A percentile compares a stretch with the other conserved stretches of the same genome.
These are phyloP conservation scores for Lottia gigantea DNA, from an alignment of 2,888 invertebrate genomes.

Conservation along the genomic window DNA sequence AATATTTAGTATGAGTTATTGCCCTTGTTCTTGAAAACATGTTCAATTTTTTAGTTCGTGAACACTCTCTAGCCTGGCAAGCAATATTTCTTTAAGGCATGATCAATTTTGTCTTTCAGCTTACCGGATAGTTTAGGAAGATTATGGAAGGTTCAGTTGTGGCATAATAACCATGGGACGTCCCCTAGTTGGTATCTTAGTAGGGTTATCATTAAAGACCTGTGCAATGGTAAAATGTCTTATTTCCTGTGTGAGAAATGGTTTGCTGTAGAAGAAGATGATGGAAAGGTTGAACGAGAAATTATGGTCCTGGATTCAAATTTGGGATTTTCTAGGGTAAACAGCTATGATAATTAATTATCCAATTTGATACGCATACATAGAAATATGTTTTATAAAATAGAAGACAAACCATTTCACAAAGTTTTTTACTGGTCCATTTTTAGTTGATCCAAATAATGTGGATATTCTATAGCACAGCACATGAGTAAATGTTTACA, in stretches of 20 bases:
- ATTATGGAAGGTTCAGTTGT: slow-evolving; percentile 67
- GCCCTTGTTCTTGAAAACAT: no score
- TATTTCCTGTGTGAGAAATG: slow-evolving; percentile 67
- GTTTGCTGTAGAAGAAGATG: slow-evolving; percentile 68
- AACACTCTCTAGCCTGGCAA: no score
- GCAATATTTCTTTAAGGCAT: no score
- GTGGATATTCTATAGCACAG: no score
- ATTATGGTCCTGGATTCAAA: slow-evolving; percentile 58
- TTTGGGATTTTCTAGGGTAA: slow-evolving; percentile 60
- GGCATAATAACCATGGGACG: slow-evolving; percentile 68
- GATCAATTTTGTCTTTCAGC: slow-evolving; percentile 52
- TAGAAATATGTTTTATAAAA: no score
- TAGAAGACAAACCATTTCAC: no score
- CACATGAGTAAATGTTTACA: no score
- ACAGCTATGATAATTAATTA: not conserved
- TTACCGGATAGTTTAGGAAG: slow-evolving; percentile 64
- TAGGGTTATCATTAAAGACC: slow-evolving; percentile 64
- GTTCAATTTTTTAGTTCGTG: no score
- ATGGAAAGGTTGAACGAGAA: slow-evolving; percentile 68
- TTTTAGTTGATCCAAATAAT: no score
- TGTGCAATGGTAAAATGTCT: slow-evolving; percentile 53
- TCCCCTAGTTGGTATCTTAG: slow-evolving; percentile 68
- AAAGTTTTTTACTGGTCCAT: no score
- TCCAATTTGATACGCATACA: not conserved
- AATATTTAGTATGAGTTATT: no score